Base-by-base conservation (phyloP, 2,888 invertebrate species). In the Rotaria macrura region DNA sequence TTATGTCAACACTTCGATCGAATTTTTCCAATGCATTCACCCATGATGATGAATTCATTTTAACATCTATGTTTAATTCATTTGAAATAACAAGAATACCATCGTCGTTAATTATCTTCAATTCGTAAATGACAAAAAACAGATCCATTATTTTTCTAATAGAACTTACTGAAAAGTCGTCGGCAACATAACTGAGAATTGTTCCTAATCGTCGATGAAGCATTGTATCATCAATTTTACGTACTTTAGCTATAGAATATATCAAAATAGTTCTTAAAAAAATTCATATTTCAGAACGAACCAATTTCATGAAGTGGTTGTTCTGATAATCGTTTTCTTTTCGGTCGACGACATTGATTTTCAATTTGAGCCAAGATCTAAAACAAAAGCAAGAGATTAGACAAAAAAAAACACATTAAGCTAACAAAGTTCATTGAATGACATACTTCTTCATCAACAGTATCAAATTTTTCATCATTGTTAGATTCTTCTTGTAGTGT, bases 311-410 rank as follows among this genome's bases (percentile, higher is more conserved):
- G 40, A 43, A 79, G 40, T 43, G 79, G 79, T 14, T 43, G 40
- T 43, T 79, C 79, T 9, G 79, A 79, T 12, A 79, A 79, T 43
- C 79, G 43, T 43, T 43, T 20, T 43, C n/a, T 79, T 79, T 79
- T 79, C 43, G 79, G 79, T 43, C n/a, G 40, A n/a, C 79, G 40
- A 43, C 40, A 79, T 43, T 40, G 40, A 79, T 79, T 79, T 79
- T 79, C 79, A n/a, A 79, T 79, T 79, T 79, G 79, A 25, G 79
- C 43, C n/a, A 79, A 79, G 43, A 79, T 79, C 79, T 79, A 79
- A 25, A 49, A n/a, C n/a, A n/a, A n/a, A n/a, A n/a, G n/a, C n/a
- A n/a, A 12, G 49, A 49, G 14, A 49, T 1, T 49, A 14, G 10
- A 7, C 10, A 74, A 25, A 79, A n/a, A 0, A 34, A n/a, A 74